Percentiles rank a stretch among this genome's conserved stretches.
Conservation (phyloP, 2,888 invertebrate genomes). For the Ophraella communa region DNA sequence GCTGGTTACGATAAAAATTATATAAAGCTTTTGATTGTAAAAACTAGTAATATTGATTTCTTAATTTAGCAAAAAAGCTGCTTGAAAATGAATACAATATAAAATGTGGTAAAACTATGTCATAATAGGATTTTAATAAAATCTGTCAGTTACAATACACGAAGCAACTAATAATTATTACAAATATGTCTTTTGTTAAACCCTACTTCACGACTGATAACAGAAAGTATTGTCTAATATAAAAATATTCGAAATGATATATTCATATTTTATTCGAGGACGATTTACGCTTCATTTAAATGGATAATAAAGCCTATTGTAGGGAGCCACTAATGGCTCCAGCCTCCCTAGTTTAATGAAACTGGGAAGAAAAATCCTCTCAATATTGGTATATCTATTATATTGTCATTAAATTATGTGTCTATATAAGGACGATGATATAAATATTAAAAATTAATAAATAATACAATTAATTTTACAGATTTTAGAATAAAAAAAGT, state of each 20-base stretch:
- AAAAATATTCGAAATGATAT: conserved; percentile 6
- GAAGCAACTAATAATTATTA: not conserved
- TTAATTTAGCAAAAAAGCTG: too few relatives aligned
- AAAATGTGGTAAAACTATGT: too few relatives aligned
- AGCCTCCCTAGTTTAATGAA: conserved; percentile 17
- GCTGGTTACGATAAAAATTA: too few relatives aligned
- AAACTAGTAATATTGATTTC: too few relatives aligned
- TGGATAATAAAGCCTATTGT: conserved; percentile 33
- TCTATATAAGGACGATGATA: not conserved
- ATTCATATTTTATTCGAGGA: conserved; percentile 12
- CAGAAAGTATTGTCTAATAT: not conserved
- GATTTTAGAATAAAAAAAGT: too few relatives aligned
- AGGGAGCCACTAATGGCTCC: conserved; percentile 20
- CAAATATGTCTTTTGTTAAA: not conserved
- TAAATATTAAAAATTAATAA: not conserved
- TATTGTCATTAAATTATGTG: not conserved
- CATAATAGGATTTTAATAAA: too few relatives aligned
- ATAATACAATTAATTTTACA: not conserved
- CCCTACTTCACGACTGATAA: not conserved
- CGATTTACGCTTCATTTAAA: conserved; percentile 33
- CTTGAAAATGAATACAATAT: too few relatives aligned
- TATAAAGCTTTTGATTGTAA: too few relatives aligned
- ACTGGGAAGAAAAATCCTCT: conserved; percentile 4
- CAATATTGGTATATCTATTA: not conserved
- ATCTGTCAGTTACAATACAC: too few relatives aligned